phyloP scores from a whole-genome alignment of 2,797 vertebrate genomes.

The Notoglanidium macrostoma region DNA sequence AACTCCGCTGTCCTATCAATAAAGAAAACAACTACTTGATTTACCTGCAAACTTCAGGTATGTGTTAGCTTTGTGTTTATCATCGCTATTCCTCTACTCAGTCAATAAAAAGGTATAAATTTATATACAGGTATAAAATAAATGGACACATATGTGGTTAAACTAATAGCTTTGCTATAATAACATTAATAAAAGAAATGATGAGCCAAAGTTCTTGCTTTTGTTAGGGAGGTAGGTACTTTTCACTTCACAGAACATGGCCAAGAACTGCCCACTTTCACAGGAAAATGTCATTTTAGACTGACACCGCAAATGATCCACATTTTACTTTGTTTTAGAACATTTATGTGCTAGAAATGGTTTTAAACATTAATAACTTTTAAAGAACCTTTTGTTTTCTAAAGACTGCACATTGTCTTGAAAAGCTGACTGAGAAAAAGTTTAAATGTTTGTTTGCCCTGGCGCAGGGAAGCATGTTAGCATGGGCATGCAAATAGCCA shows the following conservation, averaged over 20 bases:
- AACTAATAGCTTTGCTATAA: neutral
- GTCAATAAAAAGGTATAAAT: neutral
- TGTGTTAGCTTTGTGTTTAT: neutral
- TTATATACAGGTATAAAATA: neutral
- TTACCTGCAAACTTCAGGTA: neutral
- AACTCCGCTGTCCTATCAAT: neutral
- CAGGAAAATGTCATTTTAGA: neutral
- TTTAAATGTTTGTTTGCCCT: too few relatives aligned
- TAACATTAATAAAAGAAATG: neutral
- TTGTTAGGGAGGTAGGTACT: too few relatives aligned
- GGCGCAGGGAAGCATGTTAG: too few relatives aligned
- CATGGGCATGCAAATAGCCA: too few relatives aligned
- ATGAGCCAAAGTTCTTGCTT: neutral
- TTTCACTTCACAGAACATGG: too few relatives aligned
- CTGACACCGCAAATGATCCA: neutral
- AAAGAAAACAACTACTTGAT: neutral
- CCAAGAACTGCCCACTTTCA: too few relatives aligned
- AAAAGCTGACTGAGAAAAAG: too few relatives aligned
- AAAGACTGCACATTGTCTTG: too few relatives aligned
- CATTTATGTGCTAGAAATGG: neutral
- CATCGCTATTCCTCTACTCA: neutral
- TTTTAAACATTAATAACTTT: neutral
- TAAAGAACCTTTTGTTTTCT: too few relatives aligned
- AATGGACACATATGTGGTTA: neutral
- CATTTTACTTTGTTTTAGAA: too few relatives aligned